These are phyloP conservation scores for Molossus molossus DNA, from an alignment of 2,797 vertebrate species.

Conservation along the genomic window DNA sequence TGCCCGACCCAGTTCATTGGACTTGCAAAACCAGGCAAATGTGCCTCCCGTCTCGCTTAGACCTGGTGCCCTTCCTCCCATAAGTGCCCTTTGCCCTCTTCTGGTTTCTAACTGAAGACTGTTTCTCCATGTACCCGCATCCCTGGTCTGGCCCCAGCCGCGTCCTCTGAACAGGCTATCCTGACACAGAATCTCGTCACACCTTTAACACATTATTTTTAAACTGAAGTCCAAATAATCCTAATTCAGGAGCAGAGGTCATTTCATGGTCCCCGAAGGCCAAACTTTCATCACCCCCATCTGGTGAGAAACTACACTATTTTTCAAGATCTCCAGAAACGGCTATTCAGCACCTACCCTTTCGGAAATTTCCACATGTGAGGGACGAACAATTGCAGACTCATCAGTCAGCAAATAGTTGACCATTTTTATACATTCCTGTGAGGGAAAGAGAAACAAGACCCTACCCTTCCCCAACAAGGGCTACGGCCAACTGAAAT, in stretches of 20 bases:
- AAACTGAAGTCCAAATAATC: constrained; percentile 63
- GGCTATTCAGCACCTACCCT: constrained; percentile 46
- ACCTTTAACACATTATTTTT: constrained; percentile 55
- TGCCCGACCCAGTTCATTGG: not conserved
- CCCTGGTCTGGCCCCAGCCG: not conserved
- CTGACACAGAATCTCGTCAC: not conserved
- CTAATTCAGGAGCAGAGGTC: constrained; percentile 7
- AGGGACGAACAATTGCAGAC: constrained; percentile 71
- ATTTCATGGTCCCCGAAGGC: not conserved
- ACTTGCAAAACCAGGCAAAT: not conserved
- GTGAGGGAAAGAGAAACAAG: constrained; percentile 39
- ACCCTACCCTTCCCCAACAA: not conserved
- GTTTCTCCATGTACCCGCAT: not conserved
- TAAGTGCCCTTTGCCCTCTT: not conserved
- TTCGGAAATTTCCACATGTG: constrained; percentile 73
- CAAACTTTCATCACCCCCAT: constrained; percentile 6
- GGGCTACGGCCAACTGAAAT: not conserved
- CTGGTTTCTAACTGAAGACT: constrained; percentile 4
- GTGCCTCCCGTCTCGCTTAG: too few species aligned
- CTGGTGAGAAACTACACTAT: constrained; percentile 35
- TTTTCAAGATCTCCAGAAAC: constrained; percentile 74
- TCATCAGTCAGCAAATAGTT: constrained; percentile 69
- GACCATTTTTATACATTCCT: not conserved
- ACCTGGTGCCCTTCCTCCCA: not conserved
- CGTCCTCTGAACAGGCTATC: not conserved